phyloP scores from a whole-genome alignment of 2,113 vertebrate species.

The Excalfactoria chinensis region DNA sequence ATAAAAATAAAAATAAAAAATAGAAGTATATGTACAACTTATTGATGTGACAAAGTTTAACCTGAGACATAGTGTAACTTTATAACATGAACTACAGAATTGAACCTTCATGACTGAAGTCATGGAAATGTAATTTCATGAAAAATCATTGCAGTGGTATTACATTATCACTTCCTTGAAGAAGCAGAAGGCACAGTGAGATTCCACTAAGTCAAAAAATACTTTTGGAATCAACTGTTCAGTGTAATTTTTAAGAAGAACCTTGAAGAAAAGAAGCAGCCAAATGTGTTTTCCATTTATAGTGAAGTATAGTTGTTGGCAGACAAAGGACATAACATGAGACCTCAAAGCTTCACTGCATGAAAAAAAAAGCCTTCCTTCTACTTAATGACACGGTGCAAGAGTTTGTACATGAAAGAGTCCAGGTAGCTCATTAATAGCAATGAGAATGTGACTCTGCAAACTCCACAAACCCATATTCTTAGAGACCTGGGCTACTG shows the following conservation, averaged over 20 bases:
- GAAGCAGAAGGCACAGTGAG: background rate
- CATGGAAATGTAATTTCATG: background rate
- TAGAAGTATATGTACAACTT: background rate
- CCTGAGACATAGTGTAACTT: background rate
- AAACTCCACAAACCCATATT: background rate
- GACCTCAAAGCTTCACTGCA: background rate
- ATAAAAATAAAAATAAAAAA: no score
- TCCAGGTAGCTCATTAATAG: background rate
- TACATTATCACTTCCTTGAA: background rate
- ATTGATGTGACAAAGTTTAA: background rate
- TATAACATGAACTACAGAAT: background rate
- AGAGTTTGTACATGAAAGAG: background rate
- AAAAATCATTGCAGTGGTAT: background rate
- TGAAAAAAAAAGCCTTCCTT: background rate
- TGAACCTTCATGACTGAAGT: background rate
- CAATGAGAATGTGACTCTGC: background rate
- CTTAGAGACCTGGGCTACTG: background rate
- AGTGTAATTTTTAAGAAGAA: background rate
- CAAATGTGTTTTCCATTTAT: constrained; percentile 36
- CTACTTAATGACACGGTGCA: background rate
- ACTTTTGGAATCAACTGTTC: background rate
- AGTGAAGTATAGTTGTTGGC: background rate
- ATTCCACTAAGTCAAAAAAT: background rate
- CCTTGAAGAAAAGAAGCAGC: background rate
- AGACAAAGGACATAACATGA: constrained; percentile 4